phyloP scores from a whole-genome alignment of 2,113 vertebrate genomes.

The Saguinus midas region DNA sequence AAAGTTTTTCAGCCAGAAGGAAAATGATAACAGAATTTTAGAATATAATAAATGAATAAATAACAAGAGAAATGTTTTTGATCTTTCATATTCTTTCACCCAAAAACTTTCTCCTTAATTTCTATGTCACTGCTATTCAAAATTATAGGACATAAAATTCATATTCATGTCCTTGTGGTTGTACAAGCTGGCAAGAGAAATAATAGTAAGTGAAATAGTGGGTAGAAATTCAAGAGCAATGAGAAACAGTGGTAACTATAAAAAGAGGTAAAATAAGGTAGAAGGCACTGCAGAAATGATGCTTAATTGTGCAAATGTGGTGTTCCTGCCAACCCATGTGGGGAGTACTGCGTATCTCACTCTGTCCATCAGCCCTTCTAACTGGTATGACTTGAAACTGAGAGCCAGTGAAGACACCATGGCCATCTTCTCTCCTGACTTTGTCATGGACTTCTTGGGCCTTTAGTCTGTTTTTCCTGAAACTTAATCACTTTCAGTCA shows the following conservation, averaged over 20 bases:
- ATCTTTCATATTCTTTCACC: background rate
- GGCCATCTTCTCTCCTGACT: background rate
- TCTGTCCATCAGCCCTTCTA: background rate
- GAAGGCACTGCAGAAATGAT: background rate
- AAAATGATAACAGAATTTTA: background rate
- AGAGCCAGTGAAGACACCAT: background rate
- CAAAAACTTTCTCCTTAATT: background rate
- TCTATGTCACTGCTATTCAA: background rate
- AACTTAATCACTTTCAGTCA: background rate
- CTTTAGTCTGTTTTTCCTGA: background rate
- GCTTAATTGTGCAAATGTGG: background rate
- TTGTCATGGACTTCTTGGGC: background rate
- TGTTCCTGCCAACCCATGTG: background rate
- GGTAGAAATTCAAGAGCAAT: background rate
- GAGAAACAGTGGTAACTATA: background rate
- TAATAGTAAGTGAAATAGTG: background rate
- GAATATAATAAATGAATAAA: background rate
- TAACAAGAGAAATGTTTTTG: background rate
- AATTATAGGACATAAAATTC: background rate
- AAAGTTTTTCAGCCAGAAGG: background rate
- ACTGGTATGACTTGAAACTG: background rate
- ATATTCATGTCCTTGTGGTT: background rate
- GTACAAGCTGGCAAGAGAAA: background rate
- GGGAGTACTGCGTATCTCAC: background rate
- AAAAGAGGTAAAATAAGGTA: background rate